Evolutionary conservation across 2,888 invertebrate species (phyloP).

Genomic region (Biston stratarius): DNA sequence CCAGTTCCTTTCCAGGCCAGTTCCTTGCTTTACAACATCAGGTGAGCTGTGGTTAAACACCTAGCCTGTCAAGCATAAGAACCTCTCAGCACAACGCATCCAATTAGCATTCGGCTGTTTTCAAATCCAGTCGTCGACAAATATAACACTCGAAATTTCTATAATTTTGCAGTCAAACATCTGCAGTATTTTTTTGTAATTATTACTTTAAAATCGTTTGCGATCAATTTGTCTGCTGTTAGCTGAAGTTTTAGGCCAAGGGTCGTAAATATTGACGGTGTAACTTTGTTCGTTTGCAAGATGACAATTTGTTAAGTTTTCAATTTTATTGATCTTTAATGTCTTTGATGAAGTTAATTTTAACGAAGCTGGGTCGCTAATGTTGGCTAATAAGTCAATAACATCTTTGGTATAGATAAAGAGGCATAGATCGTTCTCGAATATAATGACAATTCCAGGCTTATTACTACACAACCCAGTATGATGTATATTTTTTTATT

Average conservation of each 20-base stretch:
- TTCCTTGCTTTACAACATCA: too few relatives aligned
- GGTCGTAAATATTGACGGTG: slow-evolving; percentile 19
- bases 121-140: too few relatives aligned
- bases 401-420: too few relatives aligned
- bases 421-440: too few relatives aligned
- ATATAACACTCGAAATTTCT: not conserved
- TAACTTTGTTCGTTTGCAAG: slow-evolving; percentile 19
- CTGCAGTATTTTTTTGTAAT: slow-evolving; percentile 16
- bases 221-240: slow-evolving; percentile 25
- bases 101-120: too few relatives aligned
- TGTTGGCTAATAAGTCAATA: not conserved
- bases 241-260: slow-evolving; percentile 9
- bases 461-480: too few relatives aligned
- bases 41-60: too few relatives aligned
- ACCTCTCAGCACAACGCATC: too few relatives aligned
- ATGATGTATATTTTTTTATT: too few relatives aligned
- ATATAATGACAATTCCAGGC: too few relatives aligned
- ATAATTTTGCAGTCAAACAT: slow-evolving; percentile 3
- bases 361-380: not conserved
- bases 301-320: slow-evolving; percentile 9
- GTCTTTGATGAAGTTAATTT: not conserved
- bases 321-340: slow-evolving; percentile 12
- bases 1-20: too few relatives aligned
- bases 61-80: too few relatives aligned
- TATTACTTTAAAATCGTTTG: slow-evolving; percentile 19